phyloP scores from a whole-genome alignment of 2,797 vertebrate species.

The Tapirus indicus region DNA sequence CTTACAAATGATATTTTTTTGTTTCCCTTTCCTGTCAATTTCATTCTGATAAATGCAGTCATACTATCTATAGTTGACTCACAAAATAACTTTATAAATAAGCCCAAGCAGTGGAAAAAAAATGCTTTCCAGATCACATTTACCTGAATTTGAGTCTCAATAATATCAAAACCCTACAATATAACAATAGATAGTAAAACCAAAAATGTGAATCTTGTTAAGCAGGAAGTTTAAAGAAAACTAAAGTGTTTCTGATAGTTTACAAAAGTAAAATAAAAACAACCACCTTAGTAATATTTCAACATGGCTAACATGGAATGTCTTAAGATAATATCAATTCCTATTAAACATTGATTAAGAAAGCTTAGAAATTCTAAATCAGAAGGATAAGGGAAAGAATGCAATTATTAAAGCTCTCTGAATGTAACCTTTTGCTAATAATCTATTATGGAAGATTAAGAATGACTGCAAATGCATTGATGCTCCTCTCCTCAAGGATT shows the following conservation, averaged over 20 bases:
- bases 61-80: not conserved
- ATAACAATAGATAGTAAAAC: not conserved
- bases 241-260: not conserved
- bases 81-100: not conserved
- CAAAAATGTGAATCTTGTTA: not conserved
- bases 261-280: not conserved
- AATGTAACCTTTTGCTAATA: not conserved
- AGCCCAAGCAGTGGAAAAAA: not conserved
- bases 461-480: not conserved
- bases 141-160: not conserved
- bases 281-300: not conserved
- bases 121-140: not conserved
- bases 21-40: not conserved
- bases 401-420: not conserved
- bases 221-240: not conserved
- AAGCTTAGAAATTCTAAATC: not conserved
- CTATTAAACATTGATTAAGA: not conserved
- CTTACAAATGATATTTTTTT: not conserved
- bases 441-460: not conserved
- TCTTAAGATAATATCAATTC: not conserved
- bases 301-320: not conserved
- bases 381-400: not conserved
- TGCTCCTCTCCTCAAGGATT: not conserved
- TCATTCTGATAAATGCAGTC: not conserved
- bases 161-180: not conserved